Evolutionary conservation across 2,797 vertebrate species (phyloP), one percentile per base, ranked within the genome.

Genomic region (Parotocinclus haroldoi): DNA sequence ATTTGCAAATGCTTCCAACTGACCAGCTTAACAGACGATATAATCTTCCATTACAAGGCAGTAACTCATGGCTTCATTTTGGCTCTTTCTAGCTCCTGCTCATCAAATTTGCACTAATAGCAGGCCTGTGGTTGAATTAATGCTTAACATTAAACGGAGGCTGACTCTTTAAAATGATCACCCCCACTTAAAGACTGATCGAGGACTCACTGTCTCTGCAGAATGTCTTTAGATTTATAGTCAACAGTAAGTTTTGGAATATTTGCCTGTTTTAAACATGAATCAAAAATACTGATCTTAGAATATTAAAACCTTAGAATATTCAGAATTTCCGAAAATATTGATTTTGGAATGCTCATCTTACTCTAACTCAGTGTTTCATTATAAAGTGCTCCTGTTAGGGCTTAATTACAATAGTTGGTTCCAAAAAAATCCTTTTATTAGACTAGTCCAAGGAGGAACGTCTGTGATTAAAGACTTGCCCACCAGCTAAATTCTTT

Each of bases 21-120:
- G 27, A 27, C 27, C 27, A 27, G 5, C 79, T 78, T 83, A 82
- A 77, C 68, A 84, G 79, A 76, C 69, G 42, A 71, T 75, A 70
- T 77, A 78, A 80, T 77, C 63, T 77, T 76, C 71, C 49, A 74
- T 79, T 75, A 67, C 63, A 76, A 39, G 44, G 60, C 42, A 49
- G 44, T 78, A 75, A 75, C 69, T 72, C 63, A 55, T 54, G 38
- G 58, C 14, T 18, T 13, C 46, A 51, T 65, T 59, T 60, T 64
- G 61, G 44, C 68, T 55, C 68, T 37, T 39, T 18, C 40, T 17
- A 50, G 44, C 18, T 63, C 53, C 27, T 27, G 27, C 27, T 27
- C 27, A 27, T 27, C 27, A 5, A 2, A 27, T 27, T 27, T 27
- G 5, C 27, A 27, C 27, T 27, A 27, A 39, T 17, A 44, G 39